These are phyloP conservation scores for Galeopterus variegatus DNA, from an alignment of 2,113 vertebrate genomes.

Conservation along the genomic window DNA sequence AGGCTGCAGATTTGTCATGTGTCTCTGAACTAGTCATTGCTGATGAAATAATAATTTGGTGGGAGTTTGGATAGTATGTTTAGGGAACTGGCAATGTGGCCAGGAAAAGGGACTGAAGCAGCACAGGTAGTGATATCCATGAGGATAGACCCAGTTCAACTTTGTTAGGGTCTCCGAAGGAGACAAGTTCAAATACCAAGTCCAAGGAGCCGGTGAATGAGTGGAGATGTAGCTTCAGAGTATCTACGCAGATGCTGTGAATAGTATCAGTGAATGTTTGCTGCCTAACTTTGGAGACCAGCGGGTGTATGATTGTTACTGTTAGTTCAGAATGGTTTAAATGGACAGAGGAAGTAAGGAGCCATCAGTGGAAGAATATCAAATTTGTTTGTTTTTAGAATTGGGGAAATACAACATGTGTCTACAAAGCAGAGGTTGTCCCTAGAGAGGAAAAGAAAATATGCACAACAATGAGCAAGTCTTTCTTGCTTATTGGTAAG, in stretches of 20 bases:
- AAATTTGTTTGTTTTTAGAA: slow-evolving; percentile 16
- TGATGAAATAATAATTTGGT: background rate
- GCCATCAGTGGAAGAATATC: background rate
- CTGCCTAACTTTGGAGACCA: background rate
- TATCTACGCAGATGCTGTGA: background rate
- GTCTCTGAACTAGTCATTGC: background rate
- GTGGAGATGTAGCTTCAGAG: background rate
- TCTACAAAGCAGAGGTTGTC: background rate
- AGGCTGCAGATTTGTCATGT: background rate
- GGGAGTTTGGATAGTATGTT: background rate
- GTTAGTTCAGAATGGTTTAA: background rate
- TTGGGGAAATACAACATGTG: background rate
- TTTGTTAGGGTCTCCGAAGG: background rate
- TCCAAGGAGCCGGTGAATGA: background rate
- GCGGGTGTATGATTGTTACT: background rate
- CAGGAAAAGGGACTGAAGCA: background rate
- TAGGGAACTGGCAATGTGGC: background rate
- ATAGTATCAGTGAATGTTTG: background rate
- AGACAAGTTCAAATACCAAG: background rate
- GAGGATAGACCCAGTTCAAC: background rate
- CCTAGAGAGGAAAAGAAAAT: background rate
- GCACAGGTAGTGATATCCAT: background rate
- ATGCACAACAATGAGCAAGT: background rate
- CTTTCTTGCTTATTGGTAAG: background rate
- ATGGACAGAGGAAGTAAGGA: background rate